phyloP scores from a whole-genome alignment of 1,140 invertebrate genomes.

The Sminthurinus signatus region DNA sequence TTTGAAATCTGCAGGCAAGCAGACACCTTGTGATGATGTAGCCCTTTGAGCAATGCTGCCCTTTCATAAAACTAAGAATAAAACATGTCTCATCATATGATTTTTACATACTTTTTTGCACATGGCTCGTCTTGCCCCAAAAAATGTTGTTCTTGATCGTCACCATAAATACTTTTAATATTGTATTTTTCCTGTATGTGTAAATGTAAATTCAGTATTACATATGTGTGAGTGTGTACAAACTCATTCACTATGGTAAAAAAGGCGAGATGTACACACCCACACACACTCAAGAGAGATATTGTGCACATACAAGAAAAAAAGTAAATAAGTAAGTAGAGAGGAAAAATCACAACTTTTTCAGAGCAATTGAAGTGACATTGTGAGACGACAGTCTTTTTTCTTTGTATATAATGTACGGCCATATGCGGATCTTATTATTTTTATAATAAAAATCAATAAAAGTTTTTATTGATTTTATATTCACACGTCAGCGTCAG shows the following conservation, averaged over 20 bases:
- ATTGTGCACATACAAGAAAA: too few relatives aligned
- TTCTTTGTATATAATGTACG: constrained; percentile 17
- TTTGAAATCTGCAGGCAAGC: constrained; percentile 33
- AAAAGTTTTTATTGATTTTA: constrained; percentile 22
- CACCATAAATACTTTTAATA: too few relatives aligned
- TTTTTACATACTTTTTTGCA: constrained; percentile 22
- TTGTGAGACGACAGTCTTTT: neutral
- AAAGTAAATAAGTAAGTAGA: too few relatives aligned
- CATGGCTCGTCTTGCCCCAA: constrained; percentile 10
- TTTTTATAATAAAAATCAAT: too few relatives aligned
- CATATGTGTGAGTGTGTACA: too few relatives aligned
- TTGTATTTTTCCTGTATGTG: too few relatives aligned
- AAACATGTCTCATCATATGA: too few relatives aligned
- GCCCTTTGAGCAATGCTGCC: constrained; percentile 36
- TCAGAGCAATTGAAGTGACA: neutral
- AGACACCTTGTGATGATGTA: constrained; percentile 32
- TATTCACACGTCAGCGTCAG: constrained; percentile 22
- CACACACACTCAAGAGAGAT: constrained; percentile 16
- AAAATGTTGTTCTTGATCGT: too few relatives aligned
- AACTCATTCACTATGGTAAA: too few relatives aligned
- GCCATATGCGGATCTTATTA: constrained; percentile 24
- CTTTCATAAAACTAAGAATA: too few relatives aligned
- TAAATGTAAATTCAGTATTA: too few relatives aligned
- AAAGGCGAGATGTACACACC: neutral
- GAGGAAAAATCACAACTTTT: too few relatives aligned